A percentile compares a stretch with the other conserved stretches of the same genome.
These are phyloP conservation scores for Spialia ferax DNA, from an alignment of 2,888 invertebrate genomes.

Conservation along the genomic window DNA sequence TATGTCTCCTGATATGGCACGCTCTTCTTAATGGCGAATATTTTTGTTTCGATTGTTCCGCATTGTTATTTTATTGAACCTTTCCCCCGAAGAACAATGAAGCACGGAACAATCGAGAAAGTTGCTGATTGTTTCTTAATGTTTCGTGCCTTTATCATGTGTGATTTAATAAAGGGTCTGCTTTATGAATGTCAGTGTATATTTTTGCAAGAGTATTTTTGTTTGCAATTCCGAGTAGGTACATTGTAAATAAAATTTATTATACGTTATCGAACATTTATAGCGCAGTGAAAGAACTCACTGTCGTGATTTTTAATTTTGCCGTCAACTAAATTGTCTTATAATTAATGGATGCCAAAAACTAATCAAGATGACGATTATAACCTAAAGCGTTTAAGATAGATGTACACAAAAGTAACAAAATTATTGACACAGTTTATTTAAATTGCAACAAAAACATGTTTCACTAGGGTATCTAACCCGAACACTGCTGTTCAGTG, in stretches of 20 bases:
- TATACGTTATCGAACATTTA: no score
- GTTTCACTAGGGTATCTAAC: slow-evolving; percentile 1
- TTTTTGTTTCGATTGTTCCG: slow-evolving; percentile 50
- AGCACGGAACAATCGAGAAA: slow-evolving; percentile 8
- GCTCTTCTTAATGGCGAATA: slow-evolving; percentile 55
- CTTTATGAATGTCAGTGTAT: background rate
- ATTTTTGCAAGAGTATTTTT: background rate
- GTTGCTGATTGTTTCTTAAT: slow-evolving; percentile 13
- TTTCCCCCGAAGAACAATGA: slow-evolving; percentile 33
- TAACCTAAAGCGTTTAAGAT: no score
- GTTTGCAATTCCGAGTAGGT: background rate
- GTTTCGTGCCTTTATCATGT: slow-evolving; percentile 25
- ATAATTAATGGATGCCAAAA: no score
- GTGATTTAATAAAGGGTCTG: slow-evolving; percentile 21
- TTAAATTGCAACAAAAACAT: background rate
- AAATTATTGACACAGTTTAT: no score
- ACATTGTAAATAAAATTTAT: no score
- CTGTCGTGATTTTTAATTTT: no score
- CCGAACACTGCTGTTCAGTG: background rate
- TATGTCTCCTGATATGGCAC: slow-evolving; percentile 68
- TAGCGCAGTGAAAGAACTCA: no score
- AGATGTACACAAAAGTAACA: no score
- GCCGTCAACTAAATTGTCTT: no score
- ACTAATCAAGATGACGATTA: no score
- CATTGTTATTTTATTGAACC: slow-evolving; percentile 46